Evolutionary conservation across 2,888 invertebrate genomes (phyloP).

Genomic region (Oscheius sp.): DNA sequence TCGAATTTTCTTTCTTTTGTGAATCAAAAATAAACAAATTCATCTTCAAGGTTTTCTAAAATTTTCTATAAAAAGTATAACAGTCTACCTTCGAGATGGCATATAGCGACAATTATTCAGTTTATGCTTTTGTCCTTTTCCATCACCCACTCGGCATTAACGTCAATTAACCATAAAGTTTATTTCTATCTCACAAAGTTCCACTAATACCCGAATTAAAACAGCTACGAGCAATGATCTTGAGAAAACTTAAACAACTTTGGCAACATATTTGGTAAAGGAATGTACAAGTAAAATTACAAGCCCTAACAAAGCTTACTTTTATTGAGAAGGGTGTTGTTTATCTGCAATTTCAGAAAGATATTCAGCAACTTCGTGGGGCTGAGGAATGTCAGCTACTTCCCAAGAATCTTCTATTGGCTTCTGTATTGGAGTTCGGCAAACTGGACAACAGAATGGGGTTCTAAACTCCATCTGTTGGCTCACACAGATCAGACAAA

Average conservation of each 20-base stretch:
- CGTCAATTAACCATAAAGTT: too few relatives aligned
- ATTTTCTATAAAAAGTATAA: too few relatives aligned
- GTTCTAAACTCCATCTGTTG: conserved; percentile 41
- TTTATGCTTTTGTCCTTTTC: background rate
- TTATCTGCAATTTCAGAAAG: conserved; percentile 3
- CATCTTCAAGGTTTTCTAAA: too few relatives aligned
- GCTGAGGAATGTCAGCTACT: conserved; percentile 43
- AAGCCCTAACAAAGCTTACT: background rate
- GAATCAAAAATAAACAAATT: too few relatives aligned
- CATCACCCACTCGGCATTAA: background rate
- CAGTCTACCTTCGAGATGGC: too few relatives aligned
- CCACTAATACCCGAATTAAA: background rate
- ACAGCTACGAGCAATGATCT: background rate
- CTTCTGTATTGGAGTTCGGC: conserved; percentile 35
- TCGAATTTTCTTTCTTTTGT: too few relatives aligned
- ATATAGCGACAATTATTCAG: conserved; percentile 22
- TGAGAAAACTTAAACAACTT: background rate
- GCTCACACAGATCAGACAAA: conserved; percentile 44
- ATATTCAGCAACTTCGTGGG: conserved; percentile 43
- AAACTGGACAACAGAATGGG: conserved; percentile 49
- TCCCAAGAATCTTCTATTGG: conserved; percentile 50
- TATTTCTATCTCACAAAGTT: background rate
- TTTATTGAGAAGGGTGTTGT: background rate
- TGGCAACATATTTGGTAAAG: background rate
- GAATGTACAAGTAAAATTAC: conserved; percentile 19